Evolutionary conservation across 2,113 vertebrate genomes (phyloP).

Genomic region (Rallus limicola): DNA sequence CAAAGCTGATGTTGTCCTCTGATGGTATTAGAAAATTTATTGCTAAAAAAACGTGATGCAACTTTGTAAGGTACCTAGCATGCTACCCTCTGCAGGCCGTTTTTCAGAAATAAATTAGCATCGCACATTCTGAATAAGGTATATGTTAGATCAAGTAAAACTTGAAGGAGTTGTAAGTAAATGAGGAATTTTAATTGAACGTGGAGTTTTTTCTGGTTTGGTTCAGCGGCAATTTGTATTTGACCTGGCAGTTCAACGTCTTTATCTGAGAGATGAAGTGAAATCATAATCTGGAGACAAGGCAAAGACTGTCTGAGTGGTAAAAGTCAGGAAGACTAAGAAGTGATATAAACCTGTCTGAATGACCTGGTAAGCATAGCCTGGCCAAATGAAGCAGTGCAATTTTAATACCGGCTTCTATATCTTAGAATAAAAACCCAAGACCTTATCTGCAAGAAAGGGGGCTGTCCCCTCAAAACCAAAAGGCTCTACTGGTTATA

Average conservation of each 20-base stretch:
- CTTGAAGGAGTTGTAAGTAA: background rate
- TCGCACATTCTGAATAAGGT: background rate
- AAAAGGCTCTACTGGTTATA: background rate
- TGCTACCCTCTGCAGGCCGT: background rate
- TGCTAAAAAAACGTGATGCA: background rate
- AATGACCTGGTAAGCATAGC: background rate
- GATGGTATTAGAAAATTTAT: background rate
- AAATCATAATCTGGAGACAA: slow-evolving; percentile 10
- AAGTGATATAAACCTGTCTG: background rate
- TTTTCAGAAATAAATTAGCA: background rate
- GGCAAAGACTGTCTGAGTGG: background rate
- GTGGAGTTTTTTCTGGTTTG: background rate
- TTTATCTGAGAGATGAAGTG: slow-evolving; percentile 5
- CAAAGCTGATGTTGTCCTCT: background rate
- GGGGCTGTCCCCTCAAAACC: background rate
- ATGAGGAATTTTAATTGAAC: background rate
- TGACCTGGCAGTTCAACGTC: background rate
- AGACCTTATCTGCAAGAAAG: background rate
- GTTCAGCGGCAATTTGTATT: background rate
- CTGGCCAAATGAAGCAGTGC: background rate
- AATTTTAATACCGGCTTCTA: background rate
- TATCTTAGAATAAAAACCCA: background rate
- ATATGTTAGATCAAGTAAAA: background rate
- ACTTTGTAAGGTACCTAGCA: background rate
- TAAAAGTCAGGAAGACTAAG: background rate